Conservation (phyloP, 2,113 vertebrate species). For the Melospiza georgiana region DNA sequence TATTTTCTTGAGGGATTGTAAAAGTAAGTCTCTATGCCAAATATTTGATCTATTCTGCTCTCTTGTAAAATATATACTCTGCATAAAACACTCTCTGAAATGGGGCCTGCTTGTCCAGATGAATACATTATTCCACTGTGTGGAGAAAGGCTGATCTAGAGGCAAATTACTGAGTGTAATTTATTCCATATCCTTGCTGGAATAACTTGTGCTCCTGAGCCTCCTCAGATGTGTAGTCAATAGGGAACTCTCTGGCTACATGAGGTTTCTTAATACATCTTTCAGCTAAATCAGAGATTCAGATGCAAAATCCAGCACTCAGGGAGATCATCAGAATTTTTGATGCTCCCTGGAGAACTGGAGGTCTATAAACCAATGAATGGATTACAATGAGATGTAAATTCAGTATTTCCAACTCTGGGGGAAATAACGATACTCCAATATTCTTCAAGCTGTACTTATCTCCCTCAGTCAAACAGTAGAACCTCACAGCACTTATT, state of each 20-base stretch:
- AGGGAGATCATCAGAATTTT: constrained; percentile 51
- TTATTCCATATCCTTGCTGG: constrained; percentile 51
- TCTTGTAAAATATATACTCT: constrained; percentile 10
- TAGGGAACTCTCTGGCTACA: constrained; percentile 56
- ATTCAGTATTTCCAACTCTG: constrained; percentile 32
- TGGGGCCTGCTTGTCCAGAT: constrained; percentile 31
- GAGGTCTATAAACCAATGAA: constrained; percentile 63
- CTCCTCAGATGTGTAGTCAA: constrained; percentile 49
- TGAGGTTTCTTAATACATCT: constrained; percentile 51
- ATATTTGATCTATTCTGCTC: constrained; percentile 47
- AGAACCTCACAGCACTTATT: neutral
- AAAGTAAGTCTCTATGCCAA: constrained; percentile 35
- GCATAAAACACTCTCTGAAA: constrained; percentile 41
- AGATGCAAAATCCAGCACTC: constrained; percentile 49
- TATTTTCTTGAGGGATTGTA: constrained; percentile 26
- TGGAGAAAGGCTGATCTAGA: constrained; percentile 52
- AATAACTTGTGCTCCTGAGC: constrained; percentile 46
- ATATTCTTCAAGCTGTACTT: neutral
- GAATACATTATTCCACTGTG: constrained; percentile 51
- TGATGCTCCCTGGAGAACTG: constrained; percentile 44
- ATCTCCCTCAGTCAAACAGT: neutral
- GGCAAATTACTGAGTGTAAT: constrained; percentile 44
- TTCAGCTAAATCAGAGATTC: constrained; percentile 70
- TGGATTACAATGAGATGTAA: constrained; percentile 54
- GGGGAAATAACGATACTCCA: neutral